Conservation (phyloP, 1,140 invertebrate species). For the Solen grandis region DNA sequence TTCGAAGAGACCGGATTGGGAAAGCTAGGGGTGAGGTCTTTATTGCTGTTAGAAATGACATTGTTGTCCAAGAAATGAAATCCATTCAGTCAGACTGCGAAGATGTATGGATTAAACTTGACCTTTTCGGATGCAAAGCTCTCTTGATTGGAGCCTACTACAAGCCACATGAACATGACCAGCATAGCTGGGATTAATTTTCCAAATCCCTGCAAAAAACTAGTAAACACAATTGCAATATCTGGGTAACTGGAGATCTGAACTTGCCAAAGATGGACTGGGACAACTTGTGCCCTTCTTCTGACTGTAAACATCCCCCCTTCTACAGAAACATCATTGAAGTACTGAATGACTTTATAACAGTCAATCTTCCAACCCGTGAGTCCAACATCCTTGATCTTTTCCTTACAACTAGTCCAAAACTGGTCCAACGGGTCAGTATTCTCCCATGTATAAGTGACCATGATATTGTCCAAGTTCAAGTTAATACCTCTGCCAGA, state of each 20-base stretch:
- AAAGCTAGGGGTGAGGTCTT: background rate
- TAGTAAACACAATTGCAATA: background rate
- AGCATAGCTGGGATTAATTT: background rate
- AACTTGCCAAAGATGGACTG: conserved; percentile 34
- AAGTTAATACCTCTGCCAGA: no score
- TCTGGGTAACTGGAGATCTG: conserved; percentile 24
- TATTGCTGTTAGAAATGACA: background rate
- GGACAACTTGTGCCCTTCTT: conserved; percentile 12
- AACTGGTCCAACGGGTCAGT: conserved; percentile 7
- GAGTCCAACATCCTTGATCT: conserved; percentile 6
- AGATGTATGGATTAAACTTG: background rate
- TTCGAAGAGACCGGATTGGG: background rate
- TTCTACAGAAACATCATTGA: conserved; percentile 13
- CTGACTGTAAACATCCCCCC: conserved; percentile 19
- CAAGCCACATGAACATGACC: conserved; percentile 18
- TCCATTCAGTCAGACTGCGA: background rate
- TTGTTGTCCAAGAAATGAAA: background rate
- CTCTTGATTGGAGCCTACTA: conserved; percentile 1
- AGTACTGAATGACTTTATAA: background rate
- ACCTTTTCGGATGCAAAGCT: conserved; percentile 10
- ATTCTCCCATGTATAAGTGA: conserved; percentile 34
- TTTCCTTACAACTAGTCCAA: conserved; percentile 25
- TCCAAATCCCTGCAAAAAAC: conserved; percentile 10
- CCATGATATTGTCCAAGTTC: conserved; percentile 6
- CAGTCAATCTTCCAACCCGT: conserved; percentile 11